Percentiles rank a stretch among this genome's conserved stretches.
Evolutionary conservation across 1,140 invertebrate genomes (phyloP).

Genomic region (Campodea augens): DNA sequence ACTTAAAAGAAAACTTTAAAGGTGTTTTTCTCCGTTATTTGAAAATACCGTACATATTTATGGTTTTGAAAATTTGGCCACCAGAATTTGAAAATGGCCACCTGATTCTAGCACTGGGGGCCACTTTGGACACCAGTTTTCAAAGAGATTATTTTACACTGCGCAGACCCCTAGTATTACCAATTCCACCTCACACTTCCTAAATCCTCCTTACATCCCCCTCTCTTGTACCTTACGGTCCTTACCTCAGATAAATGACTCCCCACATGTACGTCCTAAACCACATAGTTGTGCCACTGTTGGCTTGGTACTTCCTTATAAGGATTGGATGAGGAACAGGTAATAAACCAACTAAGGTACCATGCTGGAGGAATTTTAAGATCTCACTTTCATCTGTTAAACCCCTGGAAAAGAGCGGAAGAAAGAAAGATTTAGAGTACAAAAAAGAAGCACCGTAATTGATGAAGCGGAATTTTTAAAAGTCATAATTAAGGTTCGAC

Average conservation of each 20-base stretch:
- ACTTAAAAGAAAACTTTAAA: too few species aligned
- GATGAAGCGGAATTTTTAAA: neutral
- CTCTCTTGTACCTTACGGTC: neutral
- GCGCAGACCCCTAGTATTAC: slow-evolving; percentile 1
- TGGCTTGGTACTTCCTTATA: slow-evolving; percentile 96
- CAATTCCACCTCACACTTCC: neutral
- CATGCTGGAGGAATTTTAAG: slow-evolving; percentile 95
- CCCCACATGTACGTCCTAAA: slow-evolving; percentile 99
- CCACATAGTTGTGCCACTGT: slow-evolving; percentile 94
- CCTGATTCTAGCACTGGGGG: too few species aligned
- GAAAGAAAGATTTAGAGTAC: slow-evolving; percentile 6
- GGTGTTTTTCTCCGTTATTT: too few species aligned
- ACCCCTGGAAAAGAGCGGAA: slow-evolving; percentile 43
- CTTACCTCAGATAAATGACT: slow-evolving; percentile 84
- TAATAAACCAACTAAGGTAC: slow-evolving; percentile 88
- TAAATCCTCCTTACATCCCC: slow-evolving; percentile 1
- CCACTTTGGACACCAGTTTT: too few species aligned
- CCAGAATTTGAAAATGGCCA: too few species aligned
- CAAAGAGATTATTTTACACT: too few species aligned
- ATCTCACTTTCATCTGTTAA: slow-evolving; percentile 98
- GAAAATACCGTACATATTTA: too few species aligned
- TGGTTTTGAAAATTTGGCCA: too few species aligned
- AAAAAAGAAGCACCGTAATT: neutral
- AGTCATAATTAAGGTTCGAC: too few species aligned
- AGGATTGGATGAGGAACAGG: slow-evolving; percentile 98